These are phyloP conservation scores for Takifugu bimaculatus DNA, from an alignment of 2,113 vertebrate genomes.

Conservation along the genomic window DNA sequence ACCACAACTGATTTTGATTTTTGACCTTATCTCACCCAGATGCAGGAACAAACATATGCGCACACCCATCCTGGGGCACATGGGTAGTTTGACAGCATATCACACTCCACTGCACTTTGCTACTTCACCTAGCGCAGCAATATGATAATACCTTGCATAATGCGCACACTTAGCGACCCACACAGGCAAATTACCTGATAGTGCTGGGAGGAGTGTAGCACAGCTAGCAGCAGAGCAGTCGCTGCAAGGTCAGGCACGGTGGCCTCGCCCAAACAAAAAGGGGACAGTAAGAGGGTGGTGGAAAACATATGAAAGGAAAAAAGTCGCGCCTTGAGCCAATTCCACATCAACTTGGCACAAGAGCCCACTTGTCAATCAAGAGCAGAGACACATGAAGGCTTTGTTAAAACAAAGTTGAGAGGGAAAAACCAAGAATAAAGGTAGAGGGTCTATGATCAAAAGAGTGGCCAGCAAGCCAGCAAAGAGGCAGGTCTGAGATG, in stretches of 20 bases:
- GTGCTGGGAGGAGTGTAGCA: conserved; percentile 19
- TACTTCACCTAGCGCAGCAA: conserved; percentile 16
- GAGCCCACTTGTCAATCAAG: conserved; percentile 21
- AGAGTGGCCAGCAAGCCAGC: conserved; percentile 14
- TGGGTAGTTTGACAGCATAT: conserved; percentile 15
- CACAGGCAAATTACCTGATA: conserved; percentile 38
- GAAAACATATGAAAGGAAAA: conserved; percentile 62
- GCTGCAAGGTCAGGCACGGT: conserved; percentile 44
- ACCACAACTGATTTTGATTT: conserved; percentile 11
- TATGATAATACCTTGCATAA: conserved; percentile 49
- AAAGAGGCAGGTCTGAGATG: conserved; percentile 48
- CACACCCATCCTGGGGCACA: background rate
- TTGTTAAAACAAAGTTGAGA: conserved; percentile 14
- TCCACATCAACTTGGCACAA: conserved; percentile 48
- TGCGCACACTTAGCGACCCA: conserved; percentile 35
- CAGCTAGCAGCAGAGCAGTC: conserved; percentile 11
- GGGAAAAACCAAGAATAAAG: conserved; percentile 1
- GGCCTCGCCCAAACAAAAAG: conserved; percentile 19
- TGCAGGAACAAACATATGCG: conserved; percentile 23
- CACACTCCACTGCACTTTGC: conserved; percentile 28
- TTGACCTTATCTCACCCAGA: conserved; percentile 30
- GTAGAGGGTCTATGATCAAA: conserved; percentile 19
- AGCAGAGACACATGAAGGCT: conserved; percentile 22
- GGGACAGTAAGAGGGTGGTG: conserved; percentile 14
- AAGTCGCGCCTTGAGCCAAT: conserved; percentile 28